Conservation (phyloP, 2,888 invertebrate species). For the Acronicta aceris region DNA sequence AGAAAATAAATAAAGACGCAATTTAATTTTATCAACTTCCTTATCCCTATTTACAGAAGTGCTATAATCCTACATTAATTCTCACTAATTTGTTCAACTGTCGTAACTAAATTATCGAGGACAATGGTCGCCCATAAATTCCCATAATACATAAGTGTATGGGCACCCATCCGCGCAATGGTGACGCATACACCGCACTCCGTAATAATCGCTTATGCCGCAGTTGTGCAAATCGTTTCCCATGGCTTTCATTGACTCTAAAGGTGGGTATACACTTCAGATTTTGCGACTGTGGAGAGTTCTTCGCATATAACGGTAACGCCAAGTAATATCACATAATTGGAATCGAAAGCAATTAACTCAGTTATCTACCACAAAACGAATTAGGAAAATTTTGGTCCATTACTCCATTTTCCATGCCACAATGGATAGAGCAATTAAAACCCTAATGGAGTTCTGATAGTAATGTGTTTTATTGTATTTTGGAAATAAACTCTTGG, state of each 20-base stretch:
- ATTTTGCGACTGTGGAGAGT: constrained; percentile 24
- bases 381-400: constrained; percentile 7
- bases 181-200: constrained; percentile 42
- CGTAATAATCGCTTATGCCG: constrained; percentile 59
- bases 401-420: too few species aligned
- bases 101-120: constrained; percentile 42
- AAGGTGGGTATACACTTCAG: constrained; percentile 45
- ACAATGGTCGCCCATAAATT: constrained; percentile 47
- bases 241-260: constrained; percentile 60
- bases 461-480: not conserved
- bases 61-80: constrained; percentile 20
- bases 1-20: too few species aligned
- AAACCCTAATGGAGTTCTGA: not conserved
- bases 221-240: constrained; percentile 70
- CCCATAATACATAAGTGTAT: constrained; percentile 60
- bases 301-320: too few species aligned
- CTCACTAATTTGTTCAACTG: constrained; percentile 28
- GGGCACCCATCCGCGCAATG: constrained; percentile 64
- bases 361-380: not conserved
- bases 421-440: constrained; percentile 4
- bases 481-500: too few species aligned
- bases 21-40: not conserved
- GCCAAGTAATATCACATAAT: too few species aligned
- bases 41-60: not conserved
- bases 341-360: not conserved